Conservation (phyloP, 2,888 invertebrate species). For the Chelonus formosanus region DNA sequence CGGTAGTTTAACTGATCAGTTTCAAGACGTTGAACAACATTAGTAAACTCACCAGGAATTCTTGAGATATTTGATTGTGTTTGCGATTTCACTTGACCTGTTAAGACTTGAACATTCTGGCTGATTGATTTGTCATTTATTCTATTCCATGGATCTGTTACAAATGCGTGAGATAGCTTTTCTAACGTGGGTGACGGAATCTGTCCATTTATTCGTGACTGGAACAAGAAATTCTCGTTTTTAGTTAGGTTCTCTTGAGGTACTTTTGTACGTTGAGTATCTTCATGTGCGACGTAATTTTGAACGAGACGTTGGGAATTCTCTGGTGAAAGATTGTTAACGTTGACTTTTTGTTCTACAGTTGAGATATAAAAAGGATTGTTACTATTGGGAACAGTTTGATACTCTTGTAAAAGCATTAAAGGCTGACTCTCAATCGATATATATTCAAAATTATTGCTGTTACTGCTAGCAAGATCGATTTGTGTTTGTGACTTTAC, state of each 20-base stretch:
- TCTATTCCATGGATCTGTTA: neutral
- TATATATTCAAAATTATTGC: conserved; percentile 23
- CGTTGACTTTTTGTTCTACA: conserved; percentile 14
- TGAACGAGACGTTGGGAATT: conserved; percentile 9
- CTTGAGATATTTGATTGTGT: conserved; percentile 21
- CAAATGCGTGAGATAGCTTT: conserved; percentile 10
- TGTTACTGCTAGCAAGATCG: conserved; percentile 18
- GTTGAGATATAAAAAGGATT: conserved; percentile 1
- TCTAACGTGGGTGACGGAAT: conserved; percentile 3
- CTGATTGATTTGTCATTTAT: conserved; percentile 2
- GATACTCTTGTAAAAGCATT: conserved; percentile 27
- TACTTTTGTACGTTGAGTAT: conserved; percentile 3
- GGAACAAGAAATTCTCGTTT: conserved; percentile 6
- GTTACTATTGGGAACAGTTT: conserved; percentile 27
- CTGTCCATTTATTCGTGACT: conserved; percentile 1
- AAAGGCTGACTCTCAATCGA: conserved; percentile 22
- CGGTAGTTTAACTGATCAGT: conserved; percentile 14
- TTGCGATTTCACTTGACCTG: neutral
- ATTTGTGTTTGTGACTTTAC: conserved; percentile 24
- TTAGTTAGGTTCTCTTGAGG: neutral
- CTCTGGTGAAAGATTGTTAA: conserved; percentile 9
- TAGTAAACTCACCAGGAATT: conserved; percentile 4
- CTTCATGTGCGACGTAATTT: conserved; percentile 9
- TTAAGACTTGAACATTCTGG: neutral
- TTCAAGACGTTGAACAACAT: conserved; percentile 9